These are phyloP conservation scores for Piaya cayana DNA, from an alignment of 2,113 vertebrate species.

Conservation along the genomic window DNA sequence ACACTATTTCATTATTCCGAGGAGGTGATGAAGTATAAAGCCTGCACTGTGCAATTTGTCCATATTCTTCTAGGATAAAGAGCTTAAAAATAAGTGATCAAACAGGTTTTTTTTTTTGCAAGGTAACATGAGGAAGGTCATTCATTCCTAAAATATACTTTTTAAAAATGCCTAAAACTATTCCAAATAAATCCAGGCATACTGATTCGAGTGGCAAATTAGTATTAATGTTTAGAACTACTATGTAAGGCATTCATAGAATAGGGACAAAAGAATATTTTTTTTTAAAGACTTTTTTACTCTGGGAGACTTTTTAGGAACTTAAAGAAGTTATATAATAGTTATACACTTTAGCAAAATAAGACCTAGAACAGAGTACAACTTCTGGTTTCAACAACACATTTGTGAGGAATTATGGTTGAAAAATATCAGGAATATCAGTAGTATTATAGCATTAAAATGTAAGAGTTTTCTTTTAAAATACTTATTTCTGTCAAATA, in stretches of 20 bases:
- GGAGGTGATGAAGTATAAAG: conserved; percentile 52
- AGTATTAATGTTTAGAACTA: background rate
- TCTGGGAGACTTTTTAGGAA: background rate
- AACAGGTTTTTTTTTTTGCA: conserved; percentile 13
- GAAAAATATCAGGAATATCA: background rate
- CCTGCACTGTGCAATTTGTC: conserved; percentile 37
- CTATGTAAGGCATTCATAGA: background rate
- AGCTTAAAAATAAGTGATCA: conserved; percentile 9
- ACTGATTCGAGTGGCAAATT: background rate
- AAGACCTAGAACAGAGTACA: background rate
- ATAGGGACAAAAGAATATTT: background rate
- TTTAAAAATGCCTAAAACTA: background rate
- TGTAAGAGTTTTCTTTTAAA: background rate
- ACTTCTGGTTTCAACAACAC: background rate
- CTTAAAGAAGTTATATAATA: background rate
- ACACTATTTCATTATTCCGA: conserved; percentile 42
- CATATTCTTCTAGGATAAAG: conserved; percentile 56
- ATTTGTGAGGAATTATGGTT: background rate
- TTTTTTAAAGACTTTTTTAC: background rate
- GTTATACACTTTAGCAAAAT: background rate
- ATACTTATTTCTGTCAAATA: background rate
- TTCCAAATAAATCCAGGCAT: background rate
- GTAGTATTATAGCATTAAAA: background rate
- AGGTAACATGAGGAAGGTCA: conserved; percentile 22
- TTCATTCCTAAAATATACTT: background rate